phyloP scores from a whole-genome alignment of 1,140 invertebrate genomes.

The Drosophila nebulosa region DNA sequence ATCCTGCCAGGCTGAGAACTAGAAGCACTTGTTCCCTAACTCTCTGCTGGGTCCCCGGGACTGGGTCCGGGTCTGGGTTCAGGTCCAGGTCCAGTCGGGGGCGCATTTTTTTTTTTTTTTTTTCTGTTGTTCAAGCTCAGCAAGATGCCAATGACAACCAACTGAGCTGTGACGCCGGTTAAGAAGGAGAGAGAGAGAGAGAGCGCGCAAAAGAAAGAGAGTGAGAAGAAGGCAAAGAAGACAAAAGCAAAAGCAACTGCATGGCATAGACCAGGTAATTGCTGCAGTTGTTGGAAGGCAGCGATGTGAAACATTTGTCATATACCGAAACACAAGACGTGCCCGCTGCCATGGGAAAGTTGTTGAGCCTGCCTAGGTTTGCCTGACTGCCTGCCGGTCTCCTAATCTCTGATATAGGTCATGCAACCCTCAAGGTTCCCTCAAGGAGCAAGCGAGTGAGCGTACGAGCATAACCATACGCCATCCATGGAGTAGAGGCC shows the following conservation, averaged over 20 bases:
- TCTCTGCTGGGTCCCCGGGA: background rate
- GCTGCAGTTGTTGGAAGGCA: conserved; percentile 60
- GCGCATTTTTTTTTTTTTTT: conserved; percentile 22
- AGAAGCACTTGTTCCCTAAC: conserved; percentile 49
- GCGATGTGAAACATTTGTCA: conserved; percentile 76
- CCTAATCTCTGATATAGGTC: conserved; percentile 75
- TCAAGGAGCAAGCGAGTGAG: background rate
- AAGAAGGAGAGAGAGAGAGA: conserved; percentile 25
- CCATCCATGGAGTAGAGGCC: conserved; percentile 23
- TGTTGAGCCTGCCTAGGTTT: conserved; percentile 29
- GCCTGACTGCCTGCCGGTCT: conserved; percentile 9
- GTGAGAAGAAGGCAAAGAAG: conserved; percentile 23
- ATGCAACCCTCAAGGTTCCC: conserved; percentile 75
- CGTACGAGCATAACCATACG: conserved; percentile 31
- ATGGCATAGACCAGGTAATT: conserved; percentile 56
- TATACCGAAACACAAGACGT: conserved; percentile 57
- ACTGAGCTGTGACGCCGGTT: conserved; percentile 69
- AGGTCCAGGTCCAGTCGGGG: conserved; percentile 32
- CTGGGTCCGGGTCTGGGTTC: background rate
- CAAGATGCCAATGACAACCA: conserved; percentile 55
- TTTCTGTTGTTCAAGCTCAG: conserved; percentile 42
- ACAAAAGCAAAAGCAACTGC: conserved; percentile 9
- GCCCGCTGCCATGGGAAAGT: conserved; percentile 69
- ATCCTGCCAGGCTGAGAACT: conserved; percentile 39
- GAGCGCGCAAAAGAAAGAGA: conserved; percentile 19